phyloP scores from a whole-genome alignment of 2,113 vertebrate genomes.

The Corythoichthys haematopterus region DNA sequence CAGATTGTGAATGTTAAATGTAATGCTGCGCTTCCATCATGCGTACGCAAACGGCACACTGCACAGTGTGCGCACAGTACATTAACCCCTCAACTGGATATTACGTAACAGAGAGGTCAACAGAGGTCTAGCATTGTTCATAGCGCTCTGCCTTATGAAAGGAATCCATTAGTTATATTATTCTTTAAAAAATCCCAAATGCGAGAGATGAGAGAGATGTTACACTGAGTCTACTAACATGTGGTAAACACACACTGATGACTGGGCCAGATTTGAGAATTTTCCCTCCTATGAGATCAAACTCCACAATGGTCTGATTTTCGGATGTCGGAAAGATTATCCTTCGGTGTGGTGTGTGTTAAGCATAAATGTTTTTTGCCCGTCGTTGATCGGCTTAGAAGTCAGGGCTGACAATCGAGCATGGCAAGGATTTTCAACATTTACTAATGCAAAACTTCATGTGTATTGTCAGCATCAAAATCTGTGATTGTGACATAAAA shows the following conservation, averaged over 20 bases:
- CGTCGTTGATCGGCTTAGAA: too few relatives aligned
- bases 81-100: slow-evolving; percentile 25
- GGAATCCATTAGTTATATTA: slow-evolving; percentile 20
- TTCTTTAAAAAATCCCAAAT: slow-evolving; percentile 1
- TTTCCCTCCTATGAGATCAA: not conserved
- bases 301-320: not conserved
- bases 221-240: not conserved
- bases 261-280: not conserved
- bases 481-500: too few relatives aligned
- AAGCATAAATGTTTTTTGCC: not conserved
- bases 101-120: slow-evolving; percentile 38
- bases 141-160: slow-evolving; percentile 14
- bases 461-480: too few relatives aligned
- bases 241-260: not conserved
- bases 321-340: not conserved
- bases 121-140: slow-evolving; percentile 34
- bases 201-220: slow-evolving; percentile 12
- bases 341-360: not conserved
- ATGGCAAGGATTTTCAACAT: not conserved
- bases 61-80: slow-evolving; percentile 12
- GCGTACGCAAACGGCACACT: slow-evolving; percentile 37
- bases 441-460: not conserved
- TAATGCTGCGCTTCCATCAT: slow-evolving; percentile 32
- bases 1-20: slow-evolving; percentile 51
- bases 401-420: not conserved